Percentiles rank a stretch among this genome's conserved stretches.
Evolutionary conservation across 2,888 invertebrate species (phyloP).

Genomic region (Epirrhoe tristata): DNA sequence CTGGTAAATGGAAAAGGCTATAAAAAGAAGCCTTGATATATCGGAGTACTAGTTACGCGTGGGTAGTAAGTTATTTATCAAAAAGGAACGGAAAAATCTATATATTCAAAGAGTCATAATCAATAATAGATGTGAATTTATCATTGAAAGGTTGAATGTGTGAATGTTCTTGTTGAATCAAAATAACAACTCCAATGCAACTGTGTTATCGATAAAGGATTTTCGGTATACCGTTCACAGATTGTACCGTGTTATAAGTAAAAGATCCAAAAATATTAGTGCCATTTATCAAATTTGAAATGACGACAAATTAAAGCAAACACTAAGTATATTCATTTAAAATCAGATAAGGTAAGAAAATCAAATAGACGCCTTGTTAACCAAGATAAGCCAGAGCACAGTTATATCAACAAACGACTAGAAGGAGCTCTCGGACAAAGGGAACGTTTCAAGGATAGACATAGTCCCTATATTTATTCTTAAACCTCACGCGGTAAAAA

Average conservation of each 20-base stretch:
- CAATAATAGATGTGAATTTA: neutral
- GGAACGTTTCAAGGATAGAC: slow-evolving; percentile 16
- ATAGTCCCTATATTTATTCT: neutral
- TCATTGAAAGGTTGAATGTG: neutral
- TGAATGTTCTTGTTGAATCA: neutral
- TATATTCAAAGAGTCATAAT: neutral
- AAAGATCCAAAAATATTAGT: neutral
- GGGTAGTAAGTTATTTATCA: slow-evolving; percentile 15
- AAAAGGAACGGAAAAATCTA: neutral
- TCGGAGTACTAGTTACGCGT: slow-evolving; percentile 6
- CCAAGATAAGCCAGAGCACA: slow-evolving; percentile 24
- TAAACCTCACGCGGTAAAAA: neutral
- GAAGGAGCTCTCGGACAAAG: slow-evolving; percentile 1
- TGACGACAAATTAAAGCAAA: neutral
- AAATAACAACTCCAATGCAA: neutral
- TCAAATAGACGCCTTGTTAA: slow-evolving; percentile 26
- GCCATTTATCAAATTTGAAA: neutral
- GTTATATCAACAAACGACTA: slow-evolving; percentile 19
- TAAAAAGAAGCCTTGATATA: slow-evolving; percentile 20
- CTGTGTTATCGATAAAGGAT: neutral
- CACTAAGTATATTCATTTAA: neutral
- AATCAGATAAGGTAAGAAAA: slow-evolving; percentile 11
- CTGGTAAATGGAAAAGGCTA: slow-evolving; percentile 3
- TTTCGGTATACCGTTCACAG: neutral
- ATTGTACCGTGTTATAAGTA: neutral